These are phyloP conservation scores for Lutjanus argentimaculatus DNA, from an alignment of 2,797 vertebrate species.

Conservation along the genomic window DNA sequence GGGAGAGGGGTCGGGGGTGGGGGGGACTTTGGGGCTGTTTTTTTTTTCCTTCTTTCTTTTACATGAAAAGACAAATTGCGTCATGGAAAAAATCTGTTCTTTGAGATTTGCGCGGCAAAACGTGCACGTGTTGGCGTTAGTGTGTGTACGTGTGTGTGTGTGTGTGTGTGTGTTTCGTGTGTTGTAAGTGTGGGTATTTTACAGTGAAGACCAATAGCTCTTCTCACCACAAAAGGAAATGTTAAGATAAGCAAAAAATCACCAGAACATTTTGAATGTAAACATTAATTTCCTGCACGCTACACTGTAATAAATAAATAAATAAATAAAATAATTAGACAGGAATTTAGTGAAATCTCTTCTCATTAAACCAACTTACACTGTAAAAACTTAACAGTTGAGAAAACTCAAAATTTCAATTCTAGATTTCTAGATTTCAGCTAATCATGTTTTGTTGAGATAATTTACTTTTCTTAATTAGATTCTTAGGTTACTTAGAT, in stretches of 20 bases:
- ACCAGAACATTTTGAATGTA: not conserved
- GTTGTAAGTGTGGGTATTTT: not conserved
- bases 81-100: conserved; percentile 87
- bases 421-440: too few relatives aligned
- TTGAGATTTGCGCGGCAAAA: conserved; percentile 63
- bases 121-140: conserved; percentile 29
- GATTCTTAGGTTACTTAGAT: too few relatives aligned
- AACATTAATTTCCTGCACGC: not conserved
- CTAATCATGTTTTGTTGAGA: too few relatives aligned
- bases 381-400: too few relatives aligned
- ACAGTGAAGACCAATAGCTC: not conserved
- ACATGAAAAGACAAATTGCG: conserved; percentile 87
- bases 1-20: too few relatives aligned
- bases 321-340: too few relatives aligned
- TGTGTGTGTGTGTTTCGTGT: not conserved
- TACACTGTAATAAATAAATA: too few relatives aligned
- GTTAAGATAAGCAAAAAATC: not conserved
- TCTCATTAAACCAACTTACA: too few relatives aligned
- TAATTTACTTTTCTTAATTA: too few relatives aligned
- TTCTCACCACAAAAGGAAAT: not conserved
- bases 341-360: too few relatives aligned
- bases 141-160: not conserved
- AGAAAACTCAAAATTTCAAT: too few relatives aligned
- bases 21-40: conserved; percentile 42
- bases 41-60: conserved; percentile 30